Base-by-base conservation (phyloP, 2,888 invertebrate genomes). In the Dendrolimus pini region DNA sequence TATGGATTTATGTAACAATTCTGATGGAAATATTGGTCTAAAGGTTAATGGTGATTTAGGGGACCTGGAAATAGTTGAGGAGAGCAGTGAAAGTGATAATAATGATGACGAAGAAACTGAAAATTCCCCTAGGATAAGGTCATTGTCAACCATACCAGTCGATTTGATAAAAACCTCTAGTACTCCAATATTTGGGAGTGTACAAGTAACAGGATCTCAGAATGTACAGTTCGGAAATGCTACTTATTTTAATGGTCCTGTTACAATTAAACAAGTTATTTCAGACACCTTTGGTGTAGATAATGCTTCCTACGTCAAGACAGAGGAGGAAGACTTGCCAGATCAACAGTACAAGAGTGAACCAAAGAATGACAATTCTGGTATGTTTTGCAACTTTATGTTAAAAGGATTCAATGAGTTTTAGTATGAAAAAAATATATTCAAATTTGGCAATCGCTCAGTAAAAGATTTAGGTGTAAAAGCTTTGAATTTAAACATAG, bases 201-300 rank as follows among this genome's bases (percentile, higher is more conserved):
- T 95, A 41, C 92, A 92, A 30, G 92, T 96, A 1, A 91, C 89
- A 42, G 93, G 94, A 69, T 95, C 95, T 0, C 92, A 92, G 41
- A 94, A 95, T 75, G 93, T 96, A 2, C 94, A 95, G 64, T 93
- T 96, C 67, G 96, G 96, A 0, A 94, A 95, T 69, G 95, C 94
- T 69, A 94, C 94, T 7, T 93, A 94, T 71, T 95, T 95, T 72
- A 94, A 95, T 73, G 95, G 95, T 7, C 95, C 95, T 55, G 95
- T 96, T 13, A 94, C 94, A 47, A 95, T 96, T 66, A 95, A 95
- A 74, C 95, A 95, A 76, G 91, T 95, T 64, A 89, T 95, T 58
- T 93, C 94, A 14, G 77, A 76, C 60, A 76, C 76, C 62, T 59
- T 71, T 52, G 89, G 86, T 7, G 62, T 83, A 52, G 87, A 85